Conservation (phyloP, 2,888 invertebrate genomes). For the Chesias legatella region DNA sequence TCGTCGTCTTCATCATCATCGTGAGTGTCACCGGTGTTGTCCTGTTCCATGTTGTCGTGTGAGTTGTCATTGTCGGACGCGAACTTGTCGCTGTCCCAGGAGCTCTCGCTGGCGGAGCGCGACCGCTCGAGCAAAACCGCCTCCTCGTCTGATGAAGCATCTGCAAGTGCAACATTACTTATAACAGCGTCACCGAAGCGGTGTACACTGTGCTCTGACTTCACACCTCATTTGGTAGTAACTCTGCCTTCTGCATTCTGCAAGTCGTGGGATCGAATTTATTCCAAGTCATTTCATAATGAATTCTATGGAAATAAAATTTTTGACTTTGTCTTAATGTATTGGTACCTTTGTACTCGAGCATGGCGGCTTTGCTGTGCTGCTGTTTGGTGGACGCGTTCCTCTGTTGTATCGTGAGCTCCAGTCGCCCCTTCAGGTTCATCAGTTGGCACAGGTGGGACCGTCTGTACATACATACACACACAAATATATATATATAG, state of each 20-base stretch:
- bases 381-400: conserved; percentile 20
- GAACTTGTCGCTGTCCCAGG: conserved; percentile 51
- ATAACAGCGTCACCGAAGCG: too few species aligned
- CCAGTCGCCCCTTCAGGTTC: conserved; percentile 61
- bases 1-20: conserved; percentile 9
- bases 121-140: conserved; percentile 54
- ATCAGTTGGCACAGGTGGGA: conserved; percentile 66
- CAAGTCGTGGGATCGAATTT: too few species aligned
- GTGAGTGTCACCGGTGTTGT: conserved; percentile 1
- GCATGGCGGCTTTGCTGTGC: conserved; percentile 44
- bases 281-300: too few species aligned
- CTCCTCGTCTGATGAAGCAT: conserved; percentile 66
- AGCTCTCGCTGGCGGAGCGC: conserved; percentile 51
- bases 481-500: too few species aligned
- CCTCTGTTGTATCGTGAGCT: conserved; percentile 54
- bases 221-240: too few species aligned
- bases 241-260: too few species aligned
- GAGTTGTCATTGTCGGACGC: conserved; percentile 32
- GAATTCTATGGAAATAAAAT: too few species aligned
- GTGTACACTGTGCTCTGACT: too few species aligned
- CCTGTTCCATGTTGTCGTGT: conserved; percentile 17
- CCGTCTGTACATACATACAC: conserved; percentile 44
- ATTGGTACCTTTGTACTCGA: conserved; percentile 66
- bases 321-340: too few species aligned
- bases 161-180: conserved; percentile 31